Evolutionary conservation across 2,888 invertebrate species (phyloP).

Genomic region (Bombylius major): DNA sequence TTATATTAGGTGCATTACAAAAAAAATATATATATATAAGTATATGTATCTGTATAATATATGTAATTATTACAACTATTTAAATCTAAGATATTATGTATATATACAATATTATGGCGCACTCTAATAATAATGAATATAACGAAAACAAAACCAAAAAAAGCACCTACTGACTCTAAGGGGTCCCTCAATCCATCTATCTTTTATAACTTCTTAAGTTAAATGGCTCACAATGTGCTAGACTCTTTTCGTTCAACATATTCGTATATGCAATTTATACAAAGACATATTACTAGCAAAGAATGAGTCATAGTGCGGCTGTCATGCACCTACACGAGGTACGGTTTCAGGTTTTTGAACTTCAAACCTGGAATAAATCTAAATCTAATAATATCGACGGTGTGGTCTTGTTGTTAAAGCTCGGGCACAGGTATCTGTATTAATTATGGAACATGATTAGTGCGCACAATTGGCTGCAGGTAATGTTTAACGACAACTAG

Average conservation of each 20-base stretch:
- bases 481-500: slow-evolving; percentile 12
- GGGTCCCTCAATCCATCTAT: neutral
- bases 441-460: slow-evolving; percentile 15
- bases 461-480: slow-evolving; percentile 12
- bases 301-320: slow-evolving; percentile 9
- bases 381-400: slow-evolving; percentile 10
- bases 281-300: neutral
- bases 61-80: too few relatives aligned
- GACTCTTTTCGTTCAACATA: slow-evolving; percentile 3
- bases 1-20: too few relatives aligned
- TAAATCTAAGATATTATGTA: too few relatives aligned
- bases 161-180: neutral
- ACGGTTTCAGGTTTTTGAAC: slow-evolving; percentile 16
- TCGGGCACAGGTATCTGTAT: slow-evolving; percentile 13
- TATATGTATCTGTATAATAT: too few relatives aligned
- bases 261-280: neutral
- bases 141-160: too few relatives aligned
- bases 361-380: slow-evolving; percentile 13
- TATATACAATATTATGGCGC: too few relatives aligned
- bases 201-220: neutral
- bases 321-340: slow-evolving; percentile 14
- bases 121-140: too few relatives aligned
- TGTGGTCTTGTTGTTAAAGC: slow-evolving; percentile 9
- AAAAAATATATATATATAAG: too few relatives aligned
- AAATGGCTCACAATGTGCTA: neutral